phyloP scores from a whole-genome alignment of 2,888 invertebrate genomes.

The Gymnoscelis rufifasciata region DNA sequence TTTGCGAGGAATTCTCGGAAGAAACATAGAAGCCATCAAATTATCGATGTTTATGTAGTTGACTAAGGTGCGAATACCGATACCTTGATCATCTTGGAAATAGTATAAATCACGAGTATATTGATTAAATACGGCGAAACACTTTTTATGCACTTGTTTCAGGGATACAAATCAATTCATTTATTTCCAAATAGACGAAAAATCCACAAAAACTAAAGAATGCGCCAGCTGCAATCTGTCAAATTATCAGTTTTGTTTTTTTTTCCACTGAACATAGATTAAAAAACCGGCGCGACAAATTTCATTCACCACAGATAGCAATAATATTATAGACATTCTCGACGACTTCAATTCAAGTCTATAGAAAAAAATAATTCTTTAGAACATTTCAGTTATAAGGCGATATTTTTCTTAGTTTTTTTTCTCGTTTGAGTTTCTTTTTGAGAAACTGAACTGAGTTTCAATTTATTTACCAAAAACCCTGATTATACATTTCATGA shows the following conservation, averaged over 20 bases:
- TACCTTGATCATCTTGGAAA: constrained; percentile 54
- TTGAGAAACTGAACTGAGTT: too few species aligned
- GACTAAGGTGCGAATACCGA: constrained; percentile 22
- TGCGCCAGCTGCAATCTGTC: constrained; percentile 72
- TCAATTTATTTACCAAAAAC: too few species aligned
- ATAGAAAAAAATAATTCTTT: too few species aligned
- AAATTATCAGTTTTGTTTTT: constrained; percentile 35
- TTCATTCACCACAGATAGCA: constrained; percentile 5
- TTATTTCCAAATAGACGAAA: constrained; percentile 40
- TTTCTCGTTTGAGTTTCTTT: too few species aligned
- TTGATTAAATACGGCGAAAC: constrained; percentile 4
- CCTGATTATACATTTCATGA: too few species aligned
- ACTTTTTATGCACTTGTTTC: constrained; percentile 8
- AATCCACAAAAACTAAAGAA: constrained; percentile 46
- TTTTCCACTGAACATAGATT: constrained; percentile 17
- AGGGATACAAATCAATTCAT: constrained; percentile 10
- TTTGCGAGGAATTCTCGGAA: constrained; percentile 9
- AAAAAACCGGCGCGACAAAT: constrained; percentile 8
- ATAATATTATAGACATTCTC: not conserved
- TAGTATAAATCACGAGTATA: constrained; percentile 4
- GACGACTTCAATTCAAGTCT: too few species aligned
- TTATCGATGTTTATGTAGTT: constrained; percentile 14
- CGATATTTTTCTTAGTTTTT: too few species aligned
- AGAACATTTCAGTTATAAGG: too few species aligned
- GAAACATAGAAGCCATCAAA: constrained; percentile 23